phyloP scores from a whole-genome alignment of 2,888 invertebrate species.

The Dolomedes plantarius region DNA sequence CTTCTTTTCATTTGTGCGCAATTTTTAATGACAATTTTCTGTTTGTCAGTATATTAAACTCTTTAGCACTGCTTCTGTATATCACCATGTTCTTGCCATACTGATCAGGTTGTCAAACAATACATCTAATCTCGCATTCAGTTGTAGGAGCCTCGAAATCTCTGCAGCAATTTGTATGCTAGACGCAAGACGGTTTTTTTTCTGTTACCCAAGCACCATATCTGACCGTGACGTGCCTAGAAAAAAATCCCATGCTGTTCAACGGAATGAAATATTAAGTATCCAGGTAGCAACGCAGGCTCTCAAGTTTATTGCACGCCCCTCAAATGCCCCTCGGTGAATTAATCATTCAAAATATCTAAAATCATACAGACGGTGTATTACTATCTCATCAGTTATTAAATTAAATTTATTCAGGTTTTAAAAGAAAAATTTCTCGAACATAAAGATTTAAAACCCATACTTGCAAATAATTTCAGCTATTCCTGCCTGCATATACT shows the following conservation, averaged over 20 bases:
- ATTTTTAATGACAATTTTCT: no score
- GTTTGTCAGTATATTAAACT: no score
- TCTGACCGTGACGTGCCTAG: slow-evolving; percentile 6
- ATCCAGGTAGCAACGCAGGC: neutral
- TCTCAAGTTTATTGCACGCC: neutral
- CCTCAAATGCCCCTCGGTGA: neutral
- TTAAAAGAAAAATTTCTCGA: no score
- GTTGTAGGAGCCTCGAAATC: neutral
- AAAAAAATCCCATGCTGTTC: slow-evolving; percentile 6
- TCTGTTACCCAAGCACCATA: neutral
- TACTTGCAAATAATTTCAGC: no score
- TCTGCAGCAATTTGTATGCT: slow-evolving; percentile 16
- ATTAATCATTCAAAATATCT: neutral
- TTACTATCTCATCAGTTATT: no score
- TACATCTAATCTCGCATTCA: neutral
- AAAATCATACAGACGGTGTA: no score
- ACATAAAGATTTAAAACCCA: no score
- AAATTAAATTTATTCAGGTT: no score
- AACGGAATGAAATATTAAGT: slow-evolving; percentile 17
- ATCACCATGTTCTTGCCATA: neutral
- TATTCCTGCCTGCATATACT: no score
- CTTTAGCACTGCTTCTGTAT: no score
- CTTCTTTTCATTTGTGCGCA: no score
- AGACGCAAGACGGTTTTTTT: neutral
- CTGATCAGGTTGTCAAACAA: neutral